Percentiles rank a stretch among this genome's conserved stretches.
These are phyloP conservation scores for Larimichthys polyactis DNA, from an alignment of 2,113 vertebrate genomes.

Conservation along the genomic window DNA sequence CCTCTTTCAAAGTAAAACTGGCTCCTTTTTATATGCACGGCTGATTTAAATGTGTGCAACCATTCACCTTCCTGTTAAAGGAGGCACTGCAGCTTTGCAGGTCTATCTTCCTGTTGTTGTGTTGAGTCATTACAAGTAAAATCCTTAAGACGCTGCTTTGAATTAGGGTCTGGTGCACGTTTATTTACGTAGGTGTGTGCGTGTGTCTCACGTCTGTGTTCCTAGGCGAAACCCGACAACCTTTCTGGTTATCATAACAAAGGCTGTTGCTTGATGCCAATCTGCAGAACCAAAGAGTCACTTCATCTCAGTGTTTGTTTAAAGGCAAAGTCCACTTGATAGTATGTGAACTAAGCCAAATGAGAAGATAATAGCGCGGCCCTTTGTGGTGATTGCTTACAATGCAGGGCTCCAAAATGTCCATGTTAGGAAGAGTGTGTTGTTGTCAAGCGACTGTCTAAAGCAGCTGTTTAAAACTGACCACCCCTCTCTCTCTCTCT, in stretches of 20 bases:
- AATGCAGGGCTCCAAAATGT: neutral
- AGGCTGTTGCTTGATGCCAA: neutral
- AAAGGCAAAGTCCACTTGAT: neutral
- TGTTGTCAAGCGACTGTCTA: slow-evolving; percentile 1
- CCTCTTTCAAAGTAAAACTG: too few relatives aligned
- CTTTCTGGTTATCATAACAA: neutral
- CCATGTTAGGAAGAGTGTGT: neutral
- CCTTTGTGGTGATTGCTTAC: neutral
- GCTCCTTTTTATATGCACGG: neutral
- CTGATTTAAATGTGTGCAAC: neutral
- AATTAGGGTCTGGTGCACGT: neutral
- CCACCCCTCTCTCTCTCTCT: neutral
- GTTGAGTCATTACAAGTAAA: too few relatives aligned
- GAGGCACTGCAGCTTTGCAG: neutral
- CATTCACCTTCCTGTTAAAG: neutral
- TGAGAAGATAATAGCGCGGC: neutral
- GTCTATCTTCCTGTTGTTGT: neutral
- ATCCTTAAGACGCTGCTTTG: accelerated
- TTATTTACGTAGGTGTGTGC: neutral
- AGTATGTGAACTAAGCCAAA: neutral
- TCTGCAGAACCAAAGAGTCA: neutral
- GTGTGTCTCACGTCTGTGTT: neutral
- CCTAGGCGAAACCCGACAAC: neutral
- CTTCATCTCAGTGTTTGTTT: neutral
- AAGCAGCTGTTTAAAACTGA: slow-evolving; percentile 7